Base-by-base conservation (phyloP, 2,888 invertebrate species). In the Elegia similella region DNA sequence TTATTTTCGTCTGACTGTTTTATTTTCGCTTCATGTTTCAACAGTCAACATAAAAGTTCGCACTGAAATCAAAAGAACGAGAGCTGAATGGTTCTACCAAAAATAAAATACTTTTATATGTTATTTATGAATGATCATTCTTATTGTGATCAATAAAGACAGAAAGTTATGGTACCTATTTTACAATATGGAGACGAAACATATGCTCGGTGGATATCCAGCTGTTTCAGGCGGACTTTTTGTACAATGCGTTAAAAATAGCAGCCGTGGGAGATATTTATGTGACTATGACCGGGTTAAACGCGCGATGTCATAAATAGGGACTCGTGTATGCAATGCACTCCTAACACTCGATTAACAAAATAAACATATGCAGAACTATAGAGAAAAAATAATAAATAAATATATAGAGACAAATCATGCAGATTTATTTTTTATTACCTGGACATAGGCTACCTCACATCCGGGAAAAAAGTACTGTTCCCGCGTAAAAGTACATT, bases 201-300 rank as follows among this genome's bases (percentile, higher is more conserved):
- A 55, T 17, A 23, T 17, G 53, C 29, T 42, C 53, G 23, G 42
- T 43, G 53, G 16, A 54, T 42, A 53, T 54, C 15, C 43, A 43
- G 30, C 53, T 42, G 42, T 42, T 42, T 16, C 53, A 29, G 30
- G 15, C 76, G 68, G 74, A 79, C 68, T 82, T 5, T 82, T 77
- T 78, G 73, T 81, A 80, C 77, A 82, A 82, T 82, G 76, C 71
- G 76, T 77, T 82, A 85, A 78, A 88, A 85, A 89, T 90, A 90
- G 80, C 75, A 56, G 70, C 69, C 69, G 79, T 81, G 82, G 77
- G 82, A 82, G 85, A 86, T 89, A 90, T 90, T 88, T 87, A 77
- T 82, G 82, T 80, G 75, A 83, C 88, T 87, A 86, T 85, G 78
- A 90, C 90, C 90, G 78, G 89, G 90, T 89, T 89, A 88, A 82